phyloP scores from a whole-genome alignment of 1,140 invertebrate species.

The Penaeus chinensis region DNA sequence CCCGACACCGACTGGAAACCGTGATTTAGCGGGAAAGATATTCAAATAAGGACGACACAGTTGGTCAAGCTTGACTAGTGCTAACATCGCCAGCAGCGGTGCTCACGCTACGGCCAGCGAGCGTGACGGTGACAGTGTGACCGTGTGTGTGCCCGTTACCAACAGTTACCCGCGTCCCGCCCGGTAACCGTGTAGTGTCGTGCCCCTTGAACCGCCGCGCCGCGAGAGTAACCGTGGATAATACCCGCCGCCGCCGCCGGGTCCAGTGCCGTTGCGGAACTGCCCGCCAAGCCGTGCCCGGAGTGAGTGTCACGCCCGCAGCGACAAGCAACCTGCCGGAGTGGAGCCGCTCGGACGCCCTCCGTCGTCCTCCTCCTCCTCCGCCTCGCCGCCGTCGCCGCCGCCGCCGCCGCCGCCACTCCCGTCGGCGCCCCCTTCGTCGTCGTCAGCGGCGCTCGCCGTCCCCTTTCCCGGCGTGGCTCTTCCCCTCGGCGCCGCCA shows the following conservation, averaged over 20 bases:
- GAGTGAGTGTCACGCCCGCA: conserved; percentile 21
- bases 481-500: conserved; percentile 27
- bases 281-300: conserved; percentile 21
- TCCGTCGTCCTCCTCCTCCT: conserved; percentile 10
- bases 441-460: conserved; percentile 28
- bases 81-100: conserved; percentile 48
- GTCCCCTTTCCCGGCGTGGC: conserved; percentile 13
- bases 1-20: conserved; percentile 55
- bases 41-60: conserved; percentile 64
- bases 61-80: conserved; percentile 63
- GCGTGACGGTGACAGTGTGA: conserved; percentile 26
- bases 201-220: conserved; percentile 14
- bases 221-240: conserved; percentile 37
- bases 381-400: neutral
- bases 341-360: conserved; percentile 36
- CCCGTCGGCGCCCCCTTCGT: conserved; percentile 22
- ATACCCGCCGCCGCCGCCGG: conserved; percentile 34
- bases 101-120: conserved; percentile 27
- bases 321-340: conserved; percentile 25
- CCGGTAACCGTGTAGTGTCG: conserved; percentile 1
- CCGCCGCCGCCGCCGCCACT: conserved; percentile 20
- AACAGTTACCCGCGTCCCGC: conserved; percentile 10
- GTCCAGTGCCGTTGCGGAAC: conserved; percentile 30
- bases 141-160: conserved; percentile 34
- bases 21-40: conserved; percentile 64